Evolutionary conservation across 1,140 invertebrate genomes (phyloP), one percentile per base, ranked within the genome.

Genomic region (Zaprionus africanus): DNA sequence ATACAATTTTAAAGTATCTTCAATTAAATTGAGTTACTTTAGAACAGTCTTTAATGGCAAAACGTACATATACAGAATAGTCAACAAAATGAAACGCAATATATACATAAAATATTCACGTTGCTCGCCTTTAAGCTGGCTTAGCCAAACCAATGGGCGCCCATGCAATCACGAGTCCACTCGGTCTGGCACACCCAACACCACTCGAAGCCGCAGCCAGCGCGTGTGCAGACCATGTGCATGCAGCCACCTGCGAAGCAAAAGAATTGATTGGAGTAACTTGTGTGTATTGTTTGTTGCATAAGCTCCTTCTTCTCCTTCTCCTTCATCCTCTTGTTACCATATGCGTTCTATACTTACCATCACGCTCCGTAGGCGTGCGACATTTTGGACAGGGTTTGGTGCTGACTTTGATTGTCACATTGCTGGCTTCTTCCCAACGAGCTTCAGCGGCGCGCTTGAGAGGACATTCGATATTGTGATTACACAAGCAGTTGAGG

Each of bases 341-440:
- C 19, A 19, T 24, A 53, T 15, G 13, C 57, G 43, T 43, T 54
- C 9, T 34, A 34, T 43, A 78, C 79, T 91, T 92, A 96, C 97
- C 97, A 93, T 96, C 96, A 91, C 96, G 93, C 93, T 98, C 97
- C 3, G 97, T 98, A 41, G 97, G 96, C 12, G 96, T 97, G 79
- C 96, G 94, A 93, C 97, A 98, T 81, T 96, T 96, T 2, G 97
- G 97, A 93, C 97, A 98, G 1, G 97, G 97, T 93, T 98, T 98
- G 12, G 96, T 97, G 6, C 95, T 96, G 65, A 96, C 95, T 93
- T 95, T 95, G 72, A 98, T 97, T 1, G 95, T 95, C 54, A 95
- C 94, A 83, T 95, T 95, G 66, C 94, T 96, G 31, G 95, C 95
- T 88, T 95, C 95, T 62, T 97, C 96, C 96, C 97, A 97, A 83